phyloP scores from a whole-genome alignment of 53 echinoderm and acorn worm genomes.

The Pentamera pediparva region DNA sequence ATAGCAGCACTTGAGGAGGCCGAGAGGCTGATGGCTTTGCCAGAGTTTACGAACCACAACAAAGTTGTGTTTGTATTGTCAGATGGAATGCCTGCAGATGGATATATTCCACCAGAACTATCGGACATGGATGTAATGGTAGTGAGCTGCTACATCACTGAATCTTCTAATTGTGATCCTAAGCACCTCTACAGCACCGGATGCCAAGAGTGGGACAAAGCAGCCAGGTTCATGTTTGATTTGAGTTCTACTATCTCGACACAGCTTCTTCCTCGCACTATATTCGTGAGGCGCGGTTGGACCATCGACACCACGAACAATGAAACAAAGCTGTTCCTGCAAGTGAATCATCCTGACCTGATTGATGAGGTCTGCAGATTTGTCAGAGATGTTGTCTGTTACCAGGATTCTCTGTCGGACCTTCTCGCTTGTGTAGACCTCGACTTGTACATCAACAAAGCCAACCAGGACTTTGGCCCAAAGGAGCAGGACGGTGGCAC shows the following conservation, averaged over 20 bases:
- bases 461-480: not conserved
- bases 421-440: constrained; percentile 7
- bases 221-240: constrained; percentile 9
- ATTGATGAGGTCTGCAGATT: constrained; percentile 13
- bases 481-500: not conserved
- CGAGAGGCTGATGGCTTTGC: not conserved
- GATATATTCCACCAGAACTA: not conserved
- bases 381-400: constrained; percentile 17
- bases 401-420: constrained; percentile 17
- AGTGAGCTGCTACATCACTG: not conserved
- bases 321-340: constrained; percentile 27
- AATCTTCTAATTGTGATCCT: not conserved
- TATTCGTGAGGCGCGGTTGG: constrained; percentile 31
- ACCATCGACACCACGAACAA: constrained; percentile 6
- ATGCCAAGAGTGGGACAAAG: not conserved
- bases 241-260: constrained; percentile 27
- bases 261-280: constrained; percentile 7
- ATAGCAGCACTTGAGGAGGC: not conserved
- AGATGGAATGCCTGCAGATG: not conserved
- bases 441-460: constrained; percentile 29
- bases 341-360: constrained; percentile 35
- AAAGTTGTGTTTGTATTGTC: not conserved
- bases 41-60: not conserved
- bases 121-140: not conserved
- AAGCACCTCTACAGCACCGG: not conserved